Percentiles rank a stretch among this genome's conserved stretches.
Evolutionary conservation across 1,140 invertebrate species (phyloP).

Genomic region (Calephelis nemesis): DNA sequence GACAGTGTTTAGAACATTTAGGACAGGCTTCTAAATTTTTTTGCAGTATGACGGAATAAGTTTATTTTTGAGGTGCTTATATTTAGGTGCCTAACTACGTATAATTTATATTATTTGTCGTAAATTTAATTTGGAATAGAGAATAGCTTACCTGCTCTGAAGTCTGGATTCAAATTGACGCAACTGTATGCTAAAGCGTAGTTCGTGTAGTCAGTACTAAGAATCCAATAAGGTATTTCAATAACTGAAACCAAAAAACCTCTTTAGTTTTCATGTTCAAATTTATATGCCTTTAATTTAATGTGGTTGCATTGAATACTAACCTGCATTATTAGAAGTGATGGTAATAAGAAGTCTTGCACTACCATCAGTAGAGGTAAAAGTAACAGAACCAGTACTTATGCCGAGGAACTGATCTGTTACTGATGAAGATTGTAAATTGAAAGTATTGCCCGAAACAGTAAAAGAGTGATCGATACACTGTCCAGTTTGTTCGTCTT

Average conservation of each 20-base stretch:
- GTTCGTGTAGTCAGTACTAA: slow-evolving; percentile 47
- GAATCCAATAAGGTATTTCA: slow-evolving; percentile 49
- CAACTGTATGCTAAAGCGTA: slow-evolving; percentile 46
- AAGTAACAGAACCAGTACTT: slow-evolving; percentile 25
- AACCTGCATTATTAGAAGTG: slow-evolving; percentile 24
- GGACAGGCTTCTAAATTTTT: too few relatives aligned
- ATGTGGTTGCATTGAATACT: not conserved
- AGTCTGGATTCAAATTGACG: too few relatives aligned
- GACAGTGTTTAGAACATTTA: too few relatives aligned
- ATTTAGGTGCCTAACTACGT: too few relatives aligned
- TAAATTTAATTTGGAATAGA: too few relatives aligned
- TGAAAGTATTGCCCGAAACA: slow-evolving; percentile 27
- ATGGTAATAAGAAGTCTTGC: slow-evolving; percentile 36
- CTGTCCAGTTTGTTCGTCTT: slow-evolving; percentile 42
- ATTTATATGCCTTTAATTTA: too few relatives aligned
- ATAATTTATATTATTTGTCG: too few relatives aligned
- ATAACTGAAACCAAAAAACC: slow-evolving; percentile 38
- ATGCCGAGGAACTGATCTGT: slow-evolving; percentile 34
- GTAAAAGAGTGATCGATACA: slow-evolving; percentile 46
- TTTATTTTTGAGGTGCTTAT: too few relatives aligned
- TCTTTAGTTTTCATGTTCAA: not conserved
- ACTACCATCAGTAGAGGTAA: slow-evolving; percentile 34
- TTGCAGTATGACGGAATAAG: too few relatives aligned
- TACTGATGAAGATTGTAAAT: slow-evolving; percentile 38
- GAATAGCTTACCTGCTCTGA: too few relatives aligned